These are phyloP conservation scores for Nomada fabriciana DNA, from an alignment of 2,888 invertebrate species.

Conservation along the genomic window DNA sequence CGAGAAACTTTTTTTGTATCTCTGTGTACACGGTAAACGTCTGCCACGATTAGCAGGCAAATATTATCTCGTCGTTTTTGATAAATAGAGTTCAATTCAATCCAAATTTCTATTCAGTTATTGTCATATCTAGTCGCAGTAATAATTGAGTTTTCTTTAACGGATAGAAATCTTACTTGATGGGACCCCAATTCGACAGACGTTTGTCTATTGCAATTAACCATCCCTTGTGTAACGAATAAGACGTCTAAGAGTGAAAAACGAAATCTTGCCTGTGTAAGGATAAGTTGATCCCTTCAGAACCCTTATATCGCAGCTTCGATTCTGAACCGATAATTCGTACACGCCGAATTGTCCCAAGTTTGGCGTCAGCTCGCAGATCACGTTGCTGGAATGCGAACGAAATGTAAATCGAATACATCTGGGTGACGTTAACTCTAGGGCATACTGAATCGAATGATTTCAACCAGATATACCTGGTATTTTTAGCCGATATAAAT, in stretches of 20 bases:
- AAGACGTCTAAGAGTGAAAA: not conserved
- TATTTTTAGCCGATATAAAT: conserved; percentile 84
- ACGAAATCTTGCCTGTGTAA: conserved; percentile 88
- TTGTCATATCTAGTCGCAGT: too few species aligned
- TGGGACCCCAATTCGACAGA: too few species aligned
- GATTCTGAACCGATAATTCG: conserved; percentile 86
- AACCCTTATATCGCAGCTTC: conserved; percentile 86
- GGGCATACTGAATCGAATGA: not conserved
- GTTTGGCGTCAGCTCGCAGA: conserved; percentile 87
- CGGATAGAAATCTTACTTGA: too few species aligned
- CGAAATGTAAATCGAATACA: not conserved
- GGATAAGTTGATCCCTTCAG: conserved; percentile 89
- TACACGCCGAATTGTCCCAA: conserved; percentile 91
- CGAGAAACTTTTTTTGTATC: not conserved
- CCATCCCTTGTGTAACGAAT: too few species aligned
- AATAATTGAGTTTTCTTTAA: too few species aligned
- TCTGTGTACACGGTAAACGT: not conserved
- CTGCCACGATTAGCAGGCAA: too few species aligned
- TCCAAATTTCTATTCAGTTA: too few species aligned
- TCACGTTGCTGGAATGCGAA: conserved; percentile 84
- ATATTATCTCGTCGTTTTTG: too few species aligned
- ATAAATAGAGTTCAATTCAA: too few species aligned
- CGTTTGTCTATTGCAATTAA: too few species aligned
- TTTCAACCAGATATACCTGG: conserved; percentile 63
- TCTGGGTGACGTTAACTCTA: not conserved